A percentile compares a stretch with the other conserved stretches of the same genome.
Conservation (phyloP, 1,140 invertebrate species). For the Eurosta solidaginis region DNA sequence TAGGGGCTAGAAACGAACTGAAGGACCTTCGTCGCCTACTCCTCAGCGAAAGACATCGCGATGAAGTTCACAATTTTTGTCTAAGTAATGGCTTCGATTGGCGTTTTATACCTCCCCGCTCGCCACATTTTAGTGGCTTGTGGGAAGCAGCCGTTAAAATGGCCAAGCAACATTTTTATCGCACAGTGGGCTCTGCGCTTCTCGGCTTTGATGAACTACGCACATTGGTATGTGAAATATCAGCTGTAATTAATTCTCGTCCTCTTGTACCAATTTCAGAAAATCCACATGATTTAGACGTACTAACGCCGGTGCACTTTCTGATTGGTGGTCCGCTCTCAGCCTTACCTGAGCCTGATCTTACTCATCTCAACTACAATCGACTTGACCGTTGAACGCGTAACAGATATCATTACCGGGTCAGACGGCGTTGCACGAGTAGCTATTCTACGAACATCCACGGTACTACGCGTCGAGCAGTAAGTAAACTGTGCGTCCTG, state of each 20-base stretch:
- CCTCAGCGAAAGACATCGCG: not conserved
- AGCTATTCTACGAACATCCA: too few relatives aligned
- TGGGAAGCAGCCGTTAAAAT: too few relatives aligned
- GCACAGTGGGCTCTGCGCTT: constrained; percentile 39
- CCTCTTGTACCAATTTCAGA: not conserved
- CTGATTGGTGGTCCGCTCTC: not conserved
- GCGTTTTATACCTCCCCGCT: constrained; percentile 41
- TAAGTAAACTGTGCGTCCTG: too few relatives aligned
- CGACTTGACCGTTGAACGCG: not conserved
- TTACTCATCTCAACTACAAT: not conserved
- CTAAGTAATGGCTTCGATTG: constrained; percentile 40
- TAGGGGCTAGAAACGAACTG: too few relatives aligned
- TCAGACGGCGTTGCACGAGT: too few relatives aligned
- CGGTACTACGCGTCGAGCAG: too few relatives aligned
- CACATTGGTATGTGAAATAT: not conserved
- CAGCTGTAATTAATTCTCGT: not conserved
- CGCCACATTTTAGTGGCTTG: constrained; percentile 48
- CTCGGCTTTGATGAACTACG: not conserved
- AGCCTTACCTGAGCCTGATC: not conserved
- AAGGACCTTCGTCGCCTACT: not conserved
- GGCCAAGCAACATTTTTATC: too few relatives aligned
- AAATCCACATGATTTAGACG: not conserved
- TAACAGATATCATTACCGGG: too few relatives aligned
- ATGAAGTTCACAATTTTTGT: not conserved
- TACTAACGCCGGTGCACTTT: not conserved